Evolutionary conservation across 2,113 vertebrate species (phyloP).

Genomic region (Accipiter virgatus): DNA sequence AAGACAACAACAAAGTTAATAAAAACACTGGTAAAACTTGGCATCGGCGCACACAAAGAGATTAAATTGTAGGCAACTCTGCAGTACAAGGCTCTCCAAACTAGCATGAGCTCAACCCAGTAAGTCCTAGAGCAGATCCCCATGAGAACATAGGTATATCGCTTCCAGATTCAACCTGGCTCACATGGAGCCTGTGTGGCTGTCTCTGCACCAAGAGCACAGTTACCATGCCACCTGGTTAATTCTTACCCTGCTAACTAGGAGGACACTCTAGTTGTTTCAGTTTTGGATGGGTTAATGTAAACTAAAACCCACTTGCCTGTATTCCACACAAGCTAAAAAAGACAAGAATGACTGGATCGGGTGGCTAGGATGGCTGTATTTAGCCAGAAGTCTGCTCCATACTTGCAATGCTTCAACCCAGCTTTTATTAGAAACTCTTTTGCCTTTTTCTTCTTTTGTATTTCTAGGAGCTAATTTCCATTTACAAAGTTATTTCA

Average conservation of each 20-base stretch:
- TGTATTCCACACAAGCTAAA: neutral
- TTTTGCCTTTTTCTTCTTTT: neutral
- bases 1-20: neutral
- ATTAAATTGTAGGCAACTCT: neutral
- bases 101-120: neutral
- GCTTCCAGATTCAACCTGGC: neutral
- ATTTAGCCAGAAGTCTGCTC: neutral
- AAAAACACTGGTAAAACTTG: neutral
- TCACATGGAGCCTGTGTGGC: neutral
- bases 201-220: neutral
- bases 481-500: conserved; percentile 6
- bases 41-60: neutral
- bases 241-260: neutral
- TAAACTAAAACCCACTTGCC: neutral
- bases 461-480: neutral
- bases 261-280: neutral
- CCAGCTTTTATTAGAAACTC: neutral
- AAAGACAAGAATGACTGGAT: neutral
- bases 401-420: neutral
- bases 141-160: neutral
- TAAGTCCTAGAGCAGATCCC: neutral
- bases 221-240: neutral
- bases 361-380: neutral
- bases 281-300: neutral
- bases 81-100: neutral